Percentiles rank a stretch among this genome's conserved stretches.
Conservation (phyloP, 2,797 vertebrate genomes). For the Percopsis omiscomaycus region DNA sequence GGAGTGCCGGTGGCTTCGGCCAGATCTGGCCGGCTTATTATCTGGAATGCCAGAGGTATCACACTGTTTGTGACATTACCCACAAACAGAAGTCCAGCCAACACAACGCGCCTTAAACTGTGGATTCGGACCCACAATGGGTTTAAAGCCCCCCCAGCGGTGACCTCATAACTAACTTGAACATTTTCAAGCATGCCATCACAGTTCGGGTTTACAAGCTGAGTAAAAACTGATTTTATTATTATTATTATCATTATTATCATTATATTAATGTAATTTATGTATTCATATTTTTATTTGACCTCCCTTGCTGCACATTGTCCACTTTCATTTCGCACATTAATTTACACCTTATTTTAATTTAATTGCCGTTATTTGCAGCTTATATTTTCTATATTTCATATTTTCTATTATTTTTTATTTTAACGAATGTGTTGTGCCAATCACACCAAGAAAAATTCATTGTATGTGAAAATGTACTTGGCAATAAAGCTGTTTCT, state of each 20-base stretch:
- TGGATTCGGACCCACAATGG: background rate
- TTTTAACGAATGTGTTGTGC: background rate
- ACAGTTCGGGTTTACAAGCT: background rate
- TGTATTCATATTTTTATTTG: too few species aligned
- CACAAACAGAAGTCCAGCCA: constrained; percentile 49
- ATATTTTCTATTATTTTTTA: too few species aligned
- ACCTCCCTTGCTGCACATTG: too few species aligned
- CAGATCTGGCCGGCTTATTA: constrained; percentile 71
- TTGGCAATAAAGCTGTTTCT: too few species aligned
- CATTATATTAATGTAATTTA: too few species aligned
- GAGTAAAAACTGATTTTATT: background rate
- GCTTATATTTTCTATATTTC: too few species aligned
- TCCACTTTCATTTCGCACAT: background rate
- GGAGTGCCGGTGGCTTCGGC: constrained; percentile 68
- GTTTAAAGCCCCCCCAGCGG: background rate
- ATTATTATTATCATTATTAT: too few species aligned
- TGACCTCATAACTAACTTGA: background rate
- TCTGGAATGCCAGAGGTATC: constrained; percentile 80
- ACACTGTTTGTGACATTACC: constrained; percentile 64
- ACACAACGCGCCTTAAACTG: constrained; percentile 25
- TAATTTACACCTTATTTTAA: too few species aligned
- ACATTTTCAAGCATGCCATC: background rate
- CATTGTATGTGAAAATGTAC: too few species aligned
- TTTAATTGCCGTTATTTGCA: too few species aligned
- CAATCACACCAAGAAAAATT: too few species aligned